phyloP scores from a whole-genome alignment of 2,888 invertebrate genomes.

The Hecatera dysodea region DNA sequence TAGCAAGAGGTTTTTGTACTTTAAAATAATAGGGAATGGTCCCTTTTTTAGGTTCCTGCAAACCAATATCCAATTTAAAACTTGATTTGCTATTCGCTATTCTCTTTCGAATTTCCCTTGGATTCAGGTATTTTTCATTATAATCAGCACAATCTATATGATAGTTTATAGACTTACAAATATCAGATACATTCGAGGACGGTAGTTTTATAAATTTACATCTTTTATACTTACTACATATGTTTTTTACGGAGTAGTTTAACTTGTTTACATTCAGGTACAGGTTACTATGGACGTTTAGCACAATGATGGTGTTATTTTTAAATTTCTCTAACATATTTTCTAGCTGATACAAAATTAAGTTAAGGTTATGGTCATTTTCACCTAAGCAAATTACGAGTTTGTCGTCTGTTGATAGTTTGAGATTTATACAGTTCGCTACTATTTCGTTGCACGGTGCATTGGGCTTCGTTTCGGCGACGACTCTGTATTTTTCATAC shows the following conservation, averaged over 20 bases:
- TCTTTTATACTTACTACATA: conserved; percentile 19
- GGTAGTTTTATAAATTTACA: conserved; percentile 12
- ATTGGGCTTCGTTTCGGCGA: conserved; percentile 1
- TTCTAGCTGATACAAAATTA: conserved; percentile 17
- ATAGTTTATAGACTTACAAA: conserved; percentile 9
- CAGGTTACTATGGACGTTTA: conserved; percentile 7
- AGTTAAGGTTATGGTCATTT: not conserved
- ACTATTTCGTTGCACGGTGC: not conserved
- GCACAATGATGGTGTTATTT: no score
- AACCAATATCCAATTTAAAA: no score
- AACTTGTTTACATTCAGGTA: conserved; percentile 11
- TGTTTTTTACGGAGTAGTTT: conserved; percentile 8
- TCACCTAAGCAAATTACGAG: not conserved
- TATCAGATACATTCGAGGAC: not conserved
- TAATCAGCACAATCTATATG: conserved; percentile 11
- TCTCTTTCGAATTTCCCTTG: conserved; percentile 12
- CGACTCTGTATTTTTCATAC: not conserved
- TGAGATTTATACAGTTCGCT: not conserved
- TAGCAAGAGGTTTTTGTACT: not conserved
- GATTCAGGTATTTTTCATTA: conserved; percentile 5
- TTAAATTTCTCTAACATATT: conserved; percentile 7
- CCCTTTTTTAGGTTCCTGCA: not conserved
- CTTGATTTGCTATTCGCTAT: conserved; percentile 17
- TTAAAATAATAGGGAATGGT: no score
- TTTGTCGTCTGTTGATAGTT: not conserved